Base-by-base conservation (phyloP, 1,140 invertebrate species). In the Gryon sp. region DNA sequence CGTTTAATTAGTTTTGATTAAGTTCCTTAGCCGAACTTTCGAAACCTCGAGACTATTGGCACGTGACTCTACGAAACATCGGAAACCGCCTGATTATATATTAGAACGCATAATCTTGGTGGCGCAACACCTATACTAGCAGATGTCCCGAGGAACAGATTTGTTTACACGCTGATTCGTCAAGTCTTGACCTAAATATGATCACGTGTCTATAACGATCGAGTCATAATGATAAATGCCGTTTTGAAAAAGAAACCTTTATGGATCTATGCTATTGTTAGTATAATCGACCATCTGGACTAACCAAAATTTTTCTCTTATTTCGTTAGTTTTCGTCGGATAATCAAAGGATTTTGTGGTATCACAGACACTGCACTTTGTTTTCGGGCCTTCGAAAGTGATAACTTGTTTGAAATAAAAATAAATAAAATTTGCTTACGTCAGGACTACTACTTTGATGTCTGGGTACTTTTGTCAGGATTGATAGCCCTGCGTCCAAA, bases 81-180 rank as follows among this genome's bases (percentile, higher is more conserved):
- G 34, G 63, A 30, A 55, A 55, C 14, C 24, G 16, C 5, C 32
- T 57, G 69, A 73, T 73, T 73, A 63, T 57, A 73, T 55, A 72
- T 62, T 72, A 53, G 55, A 62, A 32, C 48, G 53, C 43, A 50
- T n/a, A 16, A 43, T 60, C 15, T 68, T n/a, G 1, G 18, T 55
- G 48, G 40, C 48, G 46, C 46, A 50, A 63, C 48, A 72, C 57
- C 62, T 41, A 40, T 48, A 55, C 32, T 19, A 12, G 68, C 68
- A 72, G 68, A 72, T 72, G 68, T 72, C 46, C 18, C 15, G 45
- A 5, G 22, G 18, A 34, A 30, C 28, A 7, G 59, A 73, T 73
- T 73, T 73, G 69, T 63, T 73, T 73, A 73, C 52, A 65, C 60
- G 69, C 52, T 48, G 69, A 73, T 41, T 65, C 60, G 59, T 73